Evolutionary conservation across 2,888 invertebrate species (phyloP).

Genomic region (Tipula vernalis): DNA sequence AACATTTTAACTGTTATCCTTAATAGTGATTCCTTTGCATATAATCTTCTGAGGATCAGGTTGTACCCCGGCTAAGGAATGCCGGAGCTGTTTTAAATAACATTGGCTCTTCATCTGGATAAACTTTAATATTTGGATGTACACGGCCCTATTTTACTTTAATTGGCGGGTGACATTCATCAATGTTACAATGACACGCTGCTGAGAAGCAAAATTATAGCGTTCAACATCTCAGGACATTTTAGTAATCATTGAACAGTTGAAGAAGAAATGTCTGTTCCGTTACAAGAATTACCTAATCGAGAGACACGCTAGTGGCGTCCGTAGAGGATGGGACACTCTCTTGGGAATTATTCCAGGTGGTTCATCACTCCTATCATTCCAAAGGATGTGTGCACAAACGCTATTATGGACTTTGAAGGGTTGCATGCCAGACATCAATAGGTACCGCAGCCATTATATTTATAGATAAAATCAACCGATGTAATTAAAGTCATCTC

Average conservation of each 20-base stretch:
- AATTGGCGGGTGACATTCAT: slow-evolving; percentile 41
- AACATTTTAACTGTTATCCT: slow-evolving; percentile 82
- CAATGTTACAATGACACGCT: neutral
- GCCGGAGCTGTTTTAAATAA: slow-evolving; percentile 92
- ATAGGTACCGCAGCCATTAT: slow-evolving; percentile 97
- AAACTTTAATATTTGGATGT: slow-evolving; percentile 81
- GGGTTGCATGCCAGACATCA: slow-evolving; percentile 89
- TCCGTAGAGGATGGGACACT: slow-evolving; percentile 98
- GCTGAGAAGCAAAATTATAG: too few species aligned
- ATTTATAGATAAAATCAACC: slow-evolving; percentile 96
- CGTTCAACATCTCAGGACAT: slow-evolving; percentile 96
- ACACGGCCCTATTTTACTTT: slow-evolving; percentile 99
- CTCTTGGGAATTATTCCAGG: slow-evolving; percentile 94
- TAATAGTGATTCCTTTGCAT: slow-evolving; percentile 84
- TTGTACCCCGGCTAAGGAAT: slow-evolving; percentile 89
- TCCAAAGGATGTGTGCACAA: slow-evolving; percentile 86
- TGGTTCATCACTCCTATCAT: slow-evolving; percentile 97
- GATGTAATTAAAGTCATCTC: slow-evolving; percentile 96
- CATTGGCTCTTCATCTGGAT: slow-evolving; percentile 86
- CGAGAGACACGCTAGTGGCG: slow-evolving; percentile 91
- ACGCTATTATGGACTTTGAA: slow-evolving; percentile 97
- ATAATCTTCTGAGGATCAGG: slow-evolving; percentile 97
- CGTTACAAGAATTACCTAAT: slow-evolving; percentile 89
- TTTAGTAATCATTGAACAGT: slow-evolving; percentile 97
- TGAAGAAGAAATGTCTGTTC: slow-evolving; percentile 99